A percentile compares a stretch with the other conserved stretches of the same genome.
Conservation (phyloP, 1,140 invertebrate species). For the Halotydeus destructor region DNA sequence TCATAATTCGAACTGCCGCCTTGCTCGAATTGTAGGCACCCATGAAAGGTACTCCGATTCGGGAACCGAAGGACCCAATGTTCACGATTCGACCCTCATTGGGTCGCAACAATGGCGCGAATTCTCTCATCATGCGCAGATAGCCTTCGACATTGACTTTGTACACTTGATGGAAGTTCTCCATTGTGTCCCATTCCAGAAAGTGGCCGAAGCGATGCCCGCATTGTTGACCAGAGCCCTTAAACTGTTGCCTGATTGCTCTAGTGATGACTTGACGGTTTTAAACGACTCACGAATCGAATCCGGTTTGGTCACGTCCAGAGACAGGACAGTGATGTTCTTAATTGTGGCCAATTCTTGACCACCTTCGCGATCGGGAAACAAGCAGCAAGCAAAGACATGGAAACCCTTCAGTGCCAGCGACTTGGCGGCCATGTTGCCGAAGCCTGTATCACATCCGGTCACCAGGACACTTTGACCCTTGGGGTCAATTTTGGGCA, state of each 20-base stretch:
- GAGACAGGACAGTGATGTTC: too few relatives aligned
- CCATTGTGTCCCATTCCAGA: slow-evolving; percentile 29
- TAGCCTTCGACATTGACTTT: slow-evolving; percentile 45
- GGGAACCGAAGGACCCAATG: too few relatives aligned
- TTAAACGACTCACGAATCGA: too few relatives aligned
- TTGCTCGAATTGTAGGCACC: slow-evolving; percentile 28
- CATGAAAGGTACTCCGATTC: too few relatives aligned
- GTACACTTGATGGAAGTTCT: slow-evolving; percentile 20
- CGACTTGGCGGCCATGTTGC: slow-evolving; percentile 23
- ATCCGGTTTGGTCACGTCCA: too few relatives aligned
- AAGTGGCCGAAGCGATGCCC: slow-evolving; percentile 32
- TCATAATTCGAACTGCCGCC: slow-evolving; percentile 35
- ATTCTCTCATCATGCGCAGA: slow-evolving; percentile 32
- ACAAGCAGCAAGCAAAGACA: slow-evolving; percentile 30
- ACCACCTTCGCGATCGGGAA: slow-evolving; percentile 22
- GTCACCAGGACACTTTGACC: neutral
- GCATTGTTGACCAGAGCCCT: slow-evolving; percentile 79
- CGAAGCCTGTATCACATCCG: slow-evolving; percentile 32
- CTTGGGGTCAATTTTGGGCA: neutral
- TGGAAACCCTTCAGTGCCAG: slow-evolving; percentile 25
- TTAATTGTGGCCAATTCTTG: too few relatives aligned
- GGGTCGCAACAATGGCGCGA: slow-evolving; percentile 46
- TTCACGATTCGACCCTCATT: slow-evolving; percentile 32
- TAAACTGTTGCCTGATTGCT: too few relatives aligned
- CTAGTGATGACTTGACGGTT: too few relatives aligned